These are phyloP conservation scores for Ormyrus thymus DNA, from an alignment of 2,888 invertebrate genomes.

Conservation along the genomic window DNA sequence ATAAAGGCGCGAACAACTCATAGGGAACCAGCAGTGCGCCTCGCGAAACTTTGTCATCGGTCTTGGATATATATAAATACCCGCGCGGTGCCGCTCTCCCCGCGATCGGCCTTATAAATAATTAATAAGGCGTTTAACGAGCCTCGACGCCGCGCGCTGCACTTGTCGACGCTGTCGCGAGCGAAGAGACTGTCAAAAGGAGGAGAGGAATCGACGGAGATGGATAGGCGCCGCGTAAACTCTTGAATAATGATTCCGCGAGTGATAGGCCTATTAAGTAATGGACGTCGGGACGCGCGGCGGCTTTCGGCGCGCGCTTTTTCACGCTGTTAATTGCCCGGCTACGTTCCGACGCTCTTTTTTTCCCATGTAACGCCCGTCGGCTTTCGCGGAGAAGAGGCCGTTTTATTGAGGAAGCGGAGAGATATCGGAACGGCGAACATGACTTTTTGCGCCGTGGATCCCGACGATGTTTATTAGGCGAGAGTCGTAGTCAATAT, in stretches of 20 bases:
- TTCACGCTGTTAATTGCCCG: slow-evolving; percentile 21
- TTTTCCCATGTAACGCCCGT: background rate
- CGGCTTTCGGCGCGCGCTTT: background rate
- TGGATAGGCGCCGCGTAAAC: slow-evolving; percentile 14
- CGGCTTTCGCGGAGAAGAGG: no score
- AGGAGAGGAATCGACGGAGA: background rate
- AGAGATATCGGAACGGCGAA: no score
- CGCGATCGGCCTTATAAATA: slow-evolving; percentile 38
- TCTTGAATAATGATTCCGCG: background rate
- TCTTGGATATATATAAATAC: slow-evolving; percentile 25
- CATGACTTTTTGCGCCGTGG: no score
- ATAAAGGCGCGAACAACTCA: no score
- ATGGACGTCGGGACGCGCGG: background rate
- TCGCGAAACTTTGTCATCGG: slow-evolving; percentile 5
- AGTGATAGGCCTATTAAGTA: slow-evolving; percentile 30
- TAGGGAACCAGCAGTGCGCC: background rate
- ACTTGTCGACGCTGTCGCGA: slow-evolving; percentile 16
- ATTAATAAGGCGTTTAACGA: slow-evolving; percentile 33
- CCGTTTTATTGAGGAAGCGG: no score
- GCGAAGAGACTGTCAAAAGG: background rate
- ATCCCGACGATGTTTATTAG: no score
- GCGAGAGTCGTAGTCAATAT: no score
- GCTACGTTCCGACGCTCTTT: background rate
- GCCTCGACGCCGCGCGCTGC: background rate
- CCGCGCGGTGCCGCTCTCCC: no score